Percentiles rank a stretch among this genome's conserved stretches.
phyloP scores from a whole-genome alignment of 1,140 invertebrate genomes.

The Holcopasites calliopsidis region DNA sequence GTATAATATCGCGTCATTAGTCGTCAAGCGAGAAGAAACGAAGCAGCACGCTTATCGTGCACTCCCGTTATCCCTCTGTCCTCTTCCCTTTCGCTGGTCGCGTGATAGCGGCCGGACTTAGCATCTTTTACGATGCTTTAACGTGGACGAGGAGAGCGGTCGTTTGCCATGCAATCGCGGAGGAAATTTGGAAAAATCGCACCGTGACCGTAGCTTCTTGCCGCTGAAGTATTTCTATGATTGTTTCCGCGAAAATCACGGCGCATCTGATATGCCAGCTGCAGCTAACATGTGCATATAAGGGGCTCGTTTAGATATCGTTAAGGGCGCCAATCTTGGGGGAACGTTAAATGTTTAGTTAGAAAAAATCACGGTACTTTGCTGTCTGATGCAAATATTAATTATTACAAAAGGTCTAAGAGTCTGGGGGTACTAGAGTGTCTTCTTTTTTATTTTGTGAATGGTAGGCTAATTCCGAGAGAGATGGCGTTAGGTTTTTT shows the following conservation, averaged over 20 bases:
- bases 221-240: background rate
- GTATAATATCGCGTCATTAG: constrained; percentile 61
- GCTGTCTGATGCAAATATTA: no score
- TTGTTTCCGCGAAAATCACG: constrained; percentile 26
- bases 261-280: constrained; percentile 11
- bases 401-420: no score
- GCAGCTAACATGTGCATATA: background rate
- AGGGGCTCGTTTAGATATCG: constrained; percentile 17
- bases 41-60: constrained; percentile 52
- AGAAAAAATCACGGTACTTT: background rate
- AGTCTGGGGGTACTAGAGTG: no score
- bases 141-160: constrained; percentile 28
- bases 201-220: constrained; percentile 16
- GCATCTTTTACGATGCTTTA: constrained; percentile 48
- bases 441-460: no score
- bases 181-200: constrained; percentile 4
- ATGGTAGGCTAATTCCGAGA: no score
- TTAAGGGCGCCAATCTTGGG: background rate
- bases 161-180: background rate
- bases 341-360: background rate
- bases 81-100: constrained; percentile 8
- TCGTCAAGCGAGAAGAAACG: constrained; percentile 50
- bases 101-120: constrained; percentile 41
- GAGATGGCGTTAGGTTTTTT: no score
- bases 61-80: background rate